Conservation (phyloP, 2,113 vertebrate genomes). For the Cygnus atratus region DNA sequence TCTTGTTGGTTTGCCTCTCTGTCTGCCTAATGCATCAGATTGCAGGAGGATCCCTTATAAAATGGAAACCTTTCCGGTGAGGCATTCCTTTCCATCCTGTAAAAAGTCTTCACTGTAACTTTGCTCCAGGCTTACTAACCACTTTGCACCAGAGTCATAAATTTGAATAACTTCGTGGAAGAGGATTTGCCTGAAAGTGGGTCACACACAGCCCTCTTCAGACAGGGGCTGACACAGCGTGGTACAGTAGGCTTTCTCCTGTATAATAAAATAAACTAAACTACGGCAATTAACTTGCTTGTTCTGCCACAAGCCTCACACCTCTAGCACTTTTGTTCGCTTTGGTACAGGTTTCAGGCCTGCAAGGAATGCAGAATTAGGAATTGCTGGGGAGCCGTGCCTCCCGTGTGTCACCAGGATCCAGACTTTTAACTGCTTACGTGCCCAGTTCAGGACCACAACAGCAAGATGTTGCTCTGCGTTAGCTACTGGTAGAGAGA, state of each 20-base stretch:
- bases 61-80: conserved; percentile 45
- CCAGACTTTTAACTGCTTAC: not conserved
- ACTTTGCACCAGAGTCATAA: conserved; percentile 64
- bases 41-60: conserved; percentile 34
- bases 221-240: conserved; percentile 54
- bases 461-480: not conserved
- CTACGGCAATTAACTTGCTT: conserved; percentile 50
- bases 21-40: conserved; percentile 28
- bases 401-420: not conserved
- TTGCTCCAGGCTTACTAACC: conserved; percentile 53
- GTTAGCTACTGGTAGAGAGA: not conserved
- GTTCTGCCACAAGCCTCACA: conserved; percentile 6
- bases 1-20: conserved; percentile 22
- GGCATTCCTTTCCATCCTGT: conserved; percentile 37
- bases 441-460: not conserved
- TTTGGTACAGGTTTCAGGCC: conserved; percentile 38
- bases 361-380: conserved; percentile 34
- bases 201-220: not conserved
- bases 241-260: conserved; percentile 59
- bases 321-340: not conserved
- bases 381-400: not conserved
- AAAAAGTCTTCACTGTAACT: conserved; percentile 45
- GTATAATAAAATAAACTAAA: conserved; percentile 45
- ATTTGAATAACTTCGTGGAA: conserved; percentile 64
- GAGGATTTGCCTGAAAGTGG: conserved; percentile 42